A percentile compares a stretch with the other conserved stretches of the same genome.
phyloP scores from a whole-genome alignment of 2,797 vertebrate genomes.

The Sebastes minor region DNA sequence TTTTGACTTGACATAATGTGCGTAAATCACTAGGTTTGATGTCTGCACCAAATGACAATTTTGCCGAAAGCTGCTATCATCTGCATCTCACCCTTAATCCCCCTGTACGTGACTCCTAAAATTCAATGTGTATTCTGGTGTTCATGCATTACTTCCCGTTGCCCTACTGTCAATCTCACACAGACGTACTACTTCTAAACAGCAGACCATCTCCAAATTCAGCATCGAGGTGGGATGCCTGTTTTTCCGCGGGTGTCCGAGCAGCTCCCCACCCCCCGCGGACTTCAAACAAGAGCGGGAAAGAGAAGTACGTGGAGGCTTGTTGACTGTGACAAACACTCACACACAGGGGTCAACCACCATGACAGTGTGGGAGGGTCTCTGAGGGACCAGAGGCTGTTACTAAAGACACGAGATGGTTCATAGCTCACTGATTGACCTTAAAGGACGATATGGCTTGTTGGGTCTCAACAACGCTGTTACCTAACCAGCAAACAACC shows the following conservation, averaged over 20 bases:
- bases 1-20: not conserved
- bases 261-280: slow-evolving; percentile 30
- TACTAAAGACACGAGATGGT: slow-evolving; percentile 47
- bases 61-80: not conserved
- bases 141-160: slow-evolving; percentile 32
- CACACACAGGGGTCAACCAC: slow-evolving; percentile 60
- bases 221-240: slow-evolving; percentile 71
- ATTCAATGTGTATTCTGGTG: slow-evolving; percentile 21
- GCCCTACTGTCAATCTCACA: slow-evolving; percentile 60
- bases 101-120: not conserved
- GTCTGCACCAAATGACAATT: not conserved
- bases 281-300: slow-evolving; percentile 50
- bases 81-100: not conserved
- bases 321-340: slow-evolving; percentile 62
- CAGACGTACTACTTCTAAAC: slow-evolving; percentile 62
- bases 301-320: slow-evolving; percentile 24
- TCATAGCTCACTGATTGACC: slow-evolving; percentile 54
- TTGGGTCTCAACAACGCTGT: slow-evolving; percentile 36
- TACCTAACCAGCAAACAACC: slow-evolving; percentile 21
- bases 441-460: slow-evolving; percentile 49
- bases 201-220: slow-evolving; percentile 74
- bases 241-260: slow-evolving; percentile 37
- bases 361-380: slow-evolving; percentile 53
- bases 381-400: slow-evolving; percentile 26
- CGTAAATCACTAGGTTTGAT: not conserved